Evolutionary conservation across 35 echinoderm and acorn worm genomes (phyloP).

Genomic region (Heliocidaris tuberculata): DNA sequence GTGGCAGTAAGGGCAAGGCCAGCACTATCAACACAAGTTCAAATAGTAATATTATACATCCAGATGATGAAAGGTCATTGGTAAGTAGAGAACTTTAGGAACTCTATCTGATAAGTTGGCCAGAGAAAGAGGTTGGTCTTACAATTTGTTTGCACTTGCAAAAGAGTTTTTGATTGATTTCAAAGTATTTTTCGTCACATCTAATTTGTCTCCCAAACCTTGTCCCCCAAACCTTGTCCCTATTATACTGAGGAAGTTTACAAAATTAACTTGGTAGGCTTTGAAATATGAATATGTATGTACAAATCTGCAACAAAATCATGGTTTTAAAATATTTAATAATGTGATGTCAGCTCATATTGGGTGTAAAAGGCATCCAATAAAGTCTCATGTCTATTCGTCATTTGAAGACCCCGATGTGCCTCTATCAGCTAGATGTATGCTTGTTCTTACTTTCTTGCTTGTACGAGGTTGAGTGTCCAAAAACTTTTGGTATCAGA

Average conservation of each 20-base stretch:
- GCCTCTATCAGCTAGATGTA: background rate
- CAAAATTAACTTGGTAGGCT: background rate
- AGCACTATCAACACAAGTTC: slow-evolving; percentile 75
- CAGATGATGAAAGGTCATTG: slow-evolving; percentile 95
- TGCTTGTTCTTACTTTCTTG: background rate
- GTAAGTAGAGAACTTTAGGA: slow-evolving; percentile 59
- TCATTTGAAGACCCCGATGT: background rate
- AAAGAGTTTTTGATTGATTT: background rate
- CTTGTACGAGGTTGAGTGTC: background rate
- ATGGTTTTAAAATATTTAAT: too few relatives aligned
- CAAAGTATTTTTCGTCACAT: background rate
- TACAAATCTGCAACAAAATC: too few relatives aligned
- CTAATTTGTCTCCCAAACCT: background rate
- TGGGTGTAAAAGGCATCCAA: too few relatives aligned
- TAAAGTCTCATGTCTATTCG: too few relatives aligned
- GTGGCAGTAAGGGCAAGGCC: slow-evolving; percentile 43
- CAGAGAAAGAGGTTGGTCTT: background rate
- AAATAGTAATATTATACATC: slow-evolving; percentile 96
- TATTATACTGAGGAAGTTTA: background rate
- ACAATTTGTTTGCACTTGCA: background rate
- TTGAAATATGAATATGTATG: background rate
- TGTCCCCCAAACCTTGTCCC: background rate
- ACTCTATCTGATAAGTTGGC: background rate
- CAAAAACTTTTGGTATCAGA: background rate
- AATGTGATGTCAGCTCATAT: too few relatives aligned